Base-by-base conservation (phyloP, 2,113 vertebrate species). In the Falco punctatus region DNA sequence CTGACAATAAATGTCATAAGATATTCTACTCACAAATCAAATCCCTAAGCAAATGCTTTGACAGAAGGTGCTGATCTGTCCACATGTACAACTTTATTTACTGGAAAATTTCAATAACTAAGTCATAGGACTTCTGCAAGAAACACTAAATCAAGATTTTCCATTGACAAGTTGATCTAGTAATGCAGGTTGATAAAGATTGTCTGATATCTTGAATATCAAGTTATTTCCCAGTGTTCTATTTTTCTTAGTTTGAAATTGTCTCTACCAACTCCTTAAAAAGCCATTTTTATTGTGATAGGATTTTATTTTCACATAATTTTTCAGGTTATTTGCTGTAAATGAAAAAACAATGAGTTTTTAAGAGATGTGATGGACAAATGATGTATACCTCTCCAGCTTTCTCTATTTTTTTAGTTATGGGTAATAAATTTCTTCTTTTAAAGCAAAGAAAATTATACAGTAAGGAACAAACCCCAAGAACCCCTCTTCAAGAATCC, bases 1-100 rank as follows among this genome's bases (percentile, higher is more conserved):
- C 66, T 69, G 62, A 75, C 85, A 85, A 95, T 91, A 97, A 96
- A 92, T 82, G 74, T 71, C 81, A 46, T 69, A 52, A 87, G 67
- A 75, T 83, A 90, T 69, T 93, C 62, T 46, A 49, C 65, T 90
- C 83, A 54, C 67, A 86, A 80, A 93, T 88, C 51, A 94, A 96
- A 86, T 92, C 94, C 52, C 75, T 35, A n/a, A 88, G 92, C 82
- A 95, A 96, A 94, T 66, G 40, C 55, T 90, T 77, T 81, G 86
- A 81, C 87, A 84, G 82, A 67, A 86, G 79, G 42, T 51, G 81
- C 61, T 92, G 88, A 42, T 81, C 71, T 91, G 55, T 86, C 82
- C 33, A 8, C 27, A 59, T 70, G 72, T 58, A 23, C 33, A 11
- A 54, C 82, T 93, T 88, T 81, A 80, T 90, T 89, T 93, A 62